Base-by-base conservation (phyloP, 1,140 invertebrate species). In the Bombus confusus region DNA sequence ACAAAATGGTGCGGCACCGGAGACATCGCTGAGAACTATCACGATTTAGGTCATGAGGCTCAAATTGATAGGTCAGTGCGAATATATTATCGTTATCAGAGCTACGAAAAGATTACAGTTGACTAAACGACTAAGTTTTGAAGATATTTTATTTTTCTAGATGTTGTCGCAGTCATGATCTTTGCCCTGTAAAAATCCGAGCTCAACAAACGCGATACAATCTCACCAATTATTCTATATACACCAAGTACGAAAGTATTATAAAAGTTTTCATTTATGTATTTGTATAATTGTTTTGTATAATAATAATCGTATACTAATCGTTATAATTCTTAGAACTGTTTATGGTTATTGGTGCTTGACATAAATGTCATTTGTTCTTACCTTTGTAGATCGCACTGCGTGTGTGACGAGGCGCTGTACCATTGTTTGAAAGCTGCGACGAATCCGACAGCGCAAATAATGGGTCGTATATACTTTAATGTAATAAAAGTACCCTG, bases 1-100 rank as follows among this genome's bases (percentile, higher is more conserved):
- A 98, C 98, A 68, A 98, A 98, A 94, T 98, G 98, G 98, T 98
- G 98, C 92, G 98, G 98, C 4, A 97, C 97, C 0, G 98, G 98
- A 2, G 98, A 98, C 92, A 96, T 98, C 80, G 98, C 98, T 2
- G 95, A 96, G n/a, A 96, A 96, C 89, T 98, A 98, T 94, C 97
- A 97, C 93, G 98, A 98, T 93, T 95, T 98, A 72, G 98, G 98
- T 39, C 94, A 95, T 0, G 96, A 97, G 89, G 94, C 95, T 59
- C 94, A 95, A 34, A 96, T 98, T 80, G 98, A 98, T 94, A 96
- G 96, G 88, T 93, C 72, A 76, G 71, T 71, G 41, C 12, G n/a
- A 62, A 22, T 6, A 34, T 64, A 52, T 79, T 43, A 28, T 66
- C 8, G 31, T 59, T 15, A 2, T 13, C 31, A 73, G 3, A 18